Evolutionary conservation across 2,797 vertebrate species (phyloP), one percentile per base, ranked within the genome.

Genomic region (Micromesistius poutassou): DNA sequence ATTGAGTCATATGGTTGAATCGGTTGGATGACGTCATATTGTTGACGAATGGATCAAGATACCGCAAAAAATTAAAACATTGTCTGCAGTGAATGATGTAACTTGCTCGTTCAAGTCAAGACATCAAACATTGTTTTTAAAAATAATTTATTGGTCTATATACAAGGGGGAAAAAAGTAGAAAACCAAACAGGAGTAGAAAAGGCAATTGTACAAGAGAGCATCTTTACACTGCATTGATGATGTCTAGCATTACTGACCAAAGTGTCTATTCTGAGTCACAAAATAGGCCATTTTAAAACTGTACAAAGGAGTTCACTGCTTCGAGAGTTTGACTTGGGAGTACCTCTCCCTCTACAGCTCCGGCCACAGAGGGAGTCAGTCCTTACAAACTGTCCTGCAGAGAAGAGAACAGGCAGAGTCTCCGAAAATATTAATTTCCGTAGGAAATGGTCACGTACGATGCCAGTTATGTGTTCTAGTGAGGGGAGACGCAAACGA

Each of bases 101-200:
- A 62, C 19, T 62, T n/a, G 19, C 50, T 33, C 5, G 22, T 38
- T 33, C 72, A 30, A 33, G 5, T 25, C 36, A 30, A 19, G 3
- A 36, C 12, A 4, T 31, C 8, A 70, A 72, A 0, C 10, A 72
- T 55, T 81, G 79, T 89, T 94, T 93, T 94, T 90, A 91, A 94
- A 94, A 95, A 95, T 95, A 95, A 95, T 94, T 94, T 94, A 94
- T 95, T 95, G 90, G 81, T 94, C 83, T 91, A 89, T 94, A 92
- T 95, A 82, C 94, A 95, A 95, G 84, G 88, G 88, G 76, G 22
- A 25, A 88, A 81, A 78, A 84, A 91, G 90, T 91, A 93, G 88
- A 93, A 93, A 93, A 92, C 78, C 82, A 89, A 90, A 90, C 82
- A 89, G 86, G 85, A 92, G 90, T 94, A 94, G 91, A 94, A 94